Base-by-base conservation (phyloP, 2,888 invertebrate species). In the Pristionchus japonicus region DNA sequence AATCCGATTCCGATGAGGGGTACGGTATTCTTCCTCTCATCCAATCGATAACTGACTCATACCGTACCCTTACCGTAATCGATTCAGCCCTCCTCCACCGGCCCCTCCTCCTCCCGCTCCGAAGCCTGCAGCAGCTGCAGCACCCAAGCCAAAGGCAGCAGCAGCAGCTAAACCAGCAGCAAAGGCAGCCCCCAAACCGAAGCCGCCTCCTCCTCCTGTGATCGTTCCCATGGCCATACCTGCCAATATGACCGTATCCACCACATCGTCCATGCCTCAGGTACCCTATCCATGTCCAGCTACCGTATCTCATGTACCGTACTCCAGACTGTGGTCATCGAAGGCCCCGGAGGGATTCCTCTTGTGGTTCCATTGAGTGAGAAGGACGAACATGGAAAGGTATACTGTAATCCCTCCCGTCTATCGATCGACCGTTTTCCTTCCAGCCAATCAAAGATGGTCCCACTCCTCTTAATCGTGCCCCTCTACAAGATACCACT, bases 121-220 rank as follows among this genome's bases (percentile, higher is more conserved):
- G 17, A 70, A 70, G 34, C 13, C 70, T 34, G 34, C n/a, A n/a
- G n/a, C 61, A 61, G 40, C 74, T 40, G 20, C 74, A 34, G 74
- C 74, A 40, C 31, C 74, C 40, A 74, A 74, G 74, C 74, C 74
- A 11, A 74, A 74, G 74, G 74, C 40, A 11, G 74, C 74, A 40
- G 40, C 43, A 40, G 74, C 74, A 40, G 74, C 74, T 20, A 74
- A 74, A 40, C 74, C 74, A 40, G 74, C 74, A 40, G 74, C 74
- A 34, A 74, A 74, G 74, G 40, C 40, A 37, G 74, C 15, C 2
- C 40, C 43, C 40, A 74, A 74, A 40, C 74, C 74, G 74, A 74
- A 74, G 74, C 74, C 74, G 23, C 74, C 74, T 74, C 74, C 74
- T 74, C 74, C 74, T 6, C 74, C 74, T 17, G 74, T 74, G 17